Base-by-base conservation (phyloP, 2,888 invertebrate species). In the Calephelis perditalis region DNA sequence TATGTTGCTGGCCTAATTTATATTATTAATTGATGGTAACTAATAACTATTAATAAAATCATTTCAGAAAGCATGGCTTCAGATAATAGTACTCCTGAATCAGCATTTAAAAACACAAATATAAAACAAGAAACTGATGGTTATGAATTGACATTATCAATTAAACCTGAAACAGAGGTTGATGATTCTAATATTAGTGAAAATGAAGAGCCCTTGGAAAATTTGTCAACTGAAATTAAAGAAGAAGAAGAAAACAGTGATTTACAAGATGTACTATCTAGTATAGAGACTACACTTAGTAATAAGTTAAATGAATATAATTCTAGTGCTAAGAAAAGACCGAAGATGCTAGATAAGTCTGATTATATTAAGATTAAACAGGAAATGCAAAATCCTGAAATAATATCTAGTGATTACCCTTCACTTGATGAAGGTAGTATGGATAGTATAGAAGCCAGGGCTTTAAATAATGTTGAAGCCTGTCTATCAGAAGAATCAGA, bases 391-490 rank as follows among this genome's bases (percentile, higher is more conserved):
- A 67, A 63, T 7, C 73, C 72, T 47, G 74, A 78, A 54, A 70
- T 73, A 10, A 52, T 79, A 2, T 71, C 78, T 0, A 81, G 80
- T 72, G 82, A 82, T 60, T 84, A 79, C 69, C 79, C 82, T 0
- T 76, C 72, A 60, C 80, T 80, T 66, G 83, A 82, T 65, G 85
- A 86, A 47, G 69, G 67, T 4, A 87, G 84, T 62, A 79, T 84
- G 70, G 85, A 86, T 40, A 88, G 87, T 62, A 77, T 78, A 65
- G 86, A 87, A 5, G 83, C 82, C 0, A 69, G 73, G 0, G 88
- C 84, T 0, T 67, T 89, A 37, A 79, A 78, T 11, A 84, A 82
- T 62, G 88, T 88, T 0, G 88, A 89, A 61, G 77, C 84, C 0
- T 88, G 87, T 67, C 66, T 89, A 57, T 80, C 79, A 52, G 86